Evolutionary conservation across 1,140 invertebrate genomes (phyloP).

Genomic region (Cherax destructor): DNA sequence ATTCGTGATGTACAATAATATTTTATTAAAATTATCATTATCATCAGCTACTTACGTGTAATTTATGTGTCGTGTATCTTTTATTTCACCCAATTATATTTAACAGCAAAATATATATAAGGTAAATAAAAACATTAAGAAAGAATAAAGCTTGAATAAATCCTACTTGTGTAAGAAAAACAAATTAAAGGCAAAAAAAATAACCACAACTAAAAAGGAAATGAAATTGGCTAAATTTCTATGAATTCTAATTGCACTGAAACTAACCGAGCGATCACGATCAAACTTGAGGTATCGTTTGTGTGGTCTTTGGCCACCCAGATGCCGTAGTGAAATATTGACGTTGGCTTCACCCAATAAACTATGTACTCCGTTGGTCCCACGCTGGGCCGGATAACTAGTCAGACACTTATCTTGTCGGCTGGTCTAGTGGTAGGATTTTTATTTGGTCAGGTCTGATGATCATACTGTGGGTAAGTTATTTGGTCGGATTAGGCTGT

Average conservation of each 20-base stretch:
- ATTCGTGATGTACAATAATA: no score
- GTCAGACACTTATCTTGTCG: no score
- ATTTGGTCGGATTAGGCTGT: no score
- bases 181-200: no score
- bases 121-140: no score
- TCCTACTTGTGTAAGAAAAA: no score
- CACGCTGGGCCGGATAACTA: background rate
- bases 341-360: constrained; percentile 3
- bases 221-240: background rate
- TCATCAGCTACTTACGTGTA: no score
- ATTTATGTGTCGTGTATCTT: no score
- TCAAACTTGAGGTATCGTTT: constrained; percentile 20
- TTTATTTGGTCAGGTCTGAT: background rate
- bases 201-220: background rate
- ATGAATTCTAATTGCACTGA: background rate
- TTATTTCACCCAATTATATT: no score
- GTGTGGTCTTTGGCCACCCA: constrained; percentile 4
- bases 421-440: background rate
- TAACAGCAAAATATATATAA: no score
- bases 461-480: no score
- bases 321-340: constrained; percentile 20
- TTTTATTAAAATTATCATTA: no score
- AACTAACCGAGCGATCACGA: background rate
- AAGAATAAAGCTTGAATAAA: background rate
- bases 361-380: background rate